Evolutionary conservation across 2,888 invertebrate species (phyloP).

Genomic region (Dorcus hopei): DNA sequence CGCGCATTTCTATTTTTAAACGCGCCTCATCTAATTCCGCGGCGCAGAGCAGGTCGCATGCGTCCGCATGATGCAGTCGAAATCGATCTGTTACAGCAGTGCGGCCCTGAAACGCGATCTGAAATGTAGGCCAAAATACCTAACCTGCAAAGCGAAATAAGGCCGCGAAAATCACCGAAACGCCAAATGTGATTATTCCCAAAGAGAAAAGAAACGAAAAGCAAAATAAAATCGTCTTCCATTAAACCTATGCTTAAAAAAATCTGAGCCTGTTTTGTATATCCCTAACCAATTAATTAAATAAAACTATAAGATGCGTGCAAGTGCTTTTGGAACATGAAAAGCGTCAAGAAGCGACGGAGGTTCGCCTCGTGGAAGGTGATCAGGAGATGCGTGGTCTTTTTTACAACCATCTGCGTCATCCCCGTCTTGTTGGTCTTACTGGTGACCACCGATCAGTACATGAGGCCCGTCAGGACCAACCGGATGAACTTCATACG

Average conservation of each 20-base stretch:
- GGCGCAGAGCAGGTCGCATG: background rate
- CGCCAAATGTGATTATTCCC: background rate
- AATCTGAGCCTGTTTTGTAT: slow-evolving; percentile 13
- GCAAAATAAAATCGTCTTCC: slow-evolving; percentile 1
- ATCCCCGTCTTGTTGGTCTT: slow-evolving; percentile 59
- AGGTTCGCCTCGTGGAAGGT: slow-evolving; percentile 43
- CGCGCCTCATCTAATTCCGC: no score
- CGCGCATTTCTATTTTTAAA: no score
- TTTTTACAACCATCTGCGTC: slow-evolving; percentile 60
- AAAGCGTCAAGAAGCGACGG: slow-evolving; percentile 40
- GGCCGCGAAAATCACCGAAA: background rate
- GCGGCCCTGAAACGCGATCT: background rate
- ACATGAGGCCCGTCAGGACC: slow-evolving; percentile 52
- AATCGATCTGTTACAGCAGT: slow-evolving; percentile 8
- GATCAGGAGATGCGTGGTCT: slow-evolving; percentile 57
- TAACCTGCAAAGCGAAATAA: background rate
- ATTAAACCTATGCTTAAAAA: background rate
- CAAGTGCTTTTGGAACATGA: background rate
- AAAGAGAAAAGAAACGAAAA: background rate
- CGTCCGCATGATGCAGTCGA: slow-evolving; percentile 2
- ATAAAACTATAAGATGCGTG: slow-evolving; percentile 9
- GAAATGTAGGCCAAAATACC: slow-evolving; percentile 4
- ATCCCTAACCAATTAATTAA: slow-evolving; percentile 6
- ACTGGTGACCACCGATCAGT: slow-evolving; percentile 60
- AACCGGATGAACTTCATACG: slow-evolving; percentile 44